A percentile compares a stretch with the other conserved stretches of the same genome.
Evolutionary conservation across 2,113 vertebrate genomes (phyloP).

Genomic region (Hippolais icterina): DNA sequence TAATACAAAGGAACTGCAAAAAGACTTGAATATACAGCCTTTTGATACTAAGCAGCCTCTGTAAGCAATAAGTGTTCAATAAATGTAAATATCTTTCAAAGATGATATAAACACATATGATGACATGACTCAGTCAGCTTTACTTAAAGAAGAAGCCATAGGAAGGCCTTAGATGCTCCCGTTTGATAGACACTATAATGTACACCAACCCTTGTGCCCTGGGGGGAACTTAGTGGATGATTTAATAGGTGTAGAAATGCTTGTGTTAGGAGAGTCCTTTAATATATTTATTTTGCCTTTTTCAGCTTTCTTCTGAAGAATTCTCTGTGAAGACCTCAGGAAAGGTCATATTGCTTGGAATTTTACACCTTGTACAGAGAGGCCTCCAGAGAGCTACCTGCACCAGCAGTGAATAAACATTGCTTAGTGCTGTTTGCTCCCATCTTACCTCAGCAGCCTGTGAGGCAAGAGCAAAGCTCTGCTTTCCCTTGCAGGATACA

Average conservation of each 20-base stretch:
- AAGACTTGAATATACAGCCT: neutral
- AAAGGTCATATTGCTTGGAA: constrained; percentile 34
- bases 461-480: neutral
- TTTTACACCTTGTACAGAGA: neutral
- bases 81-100: neutral
- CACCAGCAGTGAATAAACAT: constrained; percentile 20
- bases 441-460: neutral
- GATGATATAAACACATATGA: neutral
- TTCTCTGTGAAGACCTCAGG: neutral
- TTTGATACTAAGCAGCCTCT: neutral
- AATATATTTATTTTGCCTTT: constrained; percentile 37
- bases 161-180: neutral
- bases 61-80: neutral
- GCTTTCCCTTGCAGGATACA: neutral
- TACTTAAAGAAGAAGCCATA: neutral
- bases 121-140: neutral
- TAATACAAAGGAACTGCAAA: neutral
- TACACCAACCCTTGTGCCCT: neutral
- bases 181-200: neutral
- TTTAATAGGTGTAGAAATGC: neutral
- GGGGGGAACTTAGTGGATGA: neutral
- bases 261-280: neutral
- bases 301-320: neutral
- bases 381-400: neutral
- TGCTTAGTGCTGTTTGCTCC: constrained; percentile 17